phyloP scores from a whole-genome alignment of 2,113 vertebrate species.

The Reinhardtius hippoglossoides region DNA sequence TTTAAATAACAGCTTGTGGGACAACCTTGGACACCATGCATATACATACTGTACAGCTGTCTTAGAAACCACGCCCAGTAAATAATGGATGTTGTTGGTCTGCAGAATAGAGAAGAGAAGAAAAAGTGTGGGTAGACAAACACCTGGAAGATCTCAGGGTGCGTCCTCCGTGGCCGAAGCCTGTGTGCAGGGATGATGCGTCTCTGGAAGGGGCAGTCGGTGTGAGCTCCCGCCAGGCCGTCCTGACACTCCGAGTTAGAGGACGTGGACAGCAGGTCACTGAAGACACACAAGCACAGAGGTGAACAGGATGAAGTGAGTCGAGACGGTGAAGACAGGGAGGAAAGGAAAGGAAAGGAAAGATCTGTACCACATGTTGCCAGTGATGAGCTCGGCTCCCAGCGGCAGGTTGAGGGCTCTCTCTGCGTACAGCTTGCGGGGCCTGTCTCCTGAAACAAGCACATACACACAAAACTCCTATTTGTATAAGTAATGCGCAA shows the following conservation, averaged over 20 bases:
- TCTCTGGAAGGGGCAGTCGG: constrained; percentile 88
- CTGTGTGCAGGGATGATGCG: constrained; percentile 89
- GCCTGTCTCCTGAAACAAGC: constrained; percentile 79
- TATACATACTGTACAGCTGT: too few relatives aligned
- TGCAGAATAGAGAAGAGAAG: background rate
- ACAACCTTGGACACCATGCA: too few relatives aligned
- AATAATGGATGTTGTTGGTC: background rate
- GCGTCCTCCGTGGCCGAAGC: constrained; percentile 87
- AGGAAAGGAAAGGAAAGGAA: background rate
- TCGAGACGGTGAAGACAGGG: background rate
- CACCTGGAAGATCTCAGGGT: constrained; percentile 89
- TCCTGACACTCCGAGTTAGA: constrained; percentile 93
- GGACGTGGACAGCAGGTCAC: constrained; percentile 90
- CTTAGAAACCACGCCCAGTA: too few relatives aligned
- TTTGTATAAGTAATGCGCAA: background rate
- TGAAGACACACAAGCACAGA: constrained; percentile 64
- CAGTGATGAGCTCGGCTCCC: constrained; percentile 85
- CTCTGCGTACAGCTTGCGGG: constrained; percentile 85
- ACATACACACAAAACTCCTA: constrained; percentile 1
- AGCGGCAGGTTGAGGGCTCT: constrained; percentile 85
- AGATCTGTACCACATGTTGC: constrained; percentile 83
- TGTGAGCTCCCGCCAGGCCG: constrained; percentile 82
- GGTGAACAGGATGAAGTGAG: background rate
- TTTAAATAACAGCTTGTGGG: too few relatives aligned
- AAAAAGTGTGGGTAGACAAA: background rate